These are phyloP conservation scores for Chaetodon trifasciatus DNA, from an alignment of 2,797 vertebrate genomes.

Conservation along the genomic window DNA sequence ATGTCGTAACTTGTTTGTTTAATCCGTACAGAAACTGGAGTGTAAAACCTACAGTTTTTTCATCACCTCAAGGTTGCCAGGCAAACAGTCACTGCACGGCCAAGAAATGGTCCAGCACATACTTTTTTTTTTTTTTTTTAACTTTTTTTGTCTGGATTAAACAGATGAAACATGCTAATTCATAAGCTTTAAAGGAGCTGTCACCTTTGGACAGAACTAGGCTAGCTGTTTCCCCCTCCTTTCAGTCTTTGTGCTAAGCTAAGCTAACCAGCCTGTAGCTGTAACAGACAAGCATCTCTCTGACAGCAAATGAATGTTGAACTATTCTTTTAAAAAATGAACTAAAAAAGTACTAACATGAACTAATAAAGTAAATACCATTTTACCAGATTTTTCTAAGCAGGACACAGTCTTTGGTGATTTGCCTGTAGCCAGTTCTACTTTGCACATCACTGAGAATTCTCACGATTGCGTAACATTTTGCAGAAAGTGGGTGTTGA, in stretches of 20 bases:
- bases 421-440: no score
- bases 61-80: background rate
- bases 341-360: background rate
- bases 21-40: background rate
- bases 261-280: background rate
- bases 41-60: slow-evolving; percentile 1
- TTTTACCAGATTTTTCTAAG: background rate
- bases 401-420: background rate
- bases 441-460: background rate
- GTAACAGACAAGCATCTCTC: no score
- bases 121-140: background rate
- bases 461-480: background rate
- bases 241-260: slow-evolving; percentile 1
- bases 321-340: background rate
- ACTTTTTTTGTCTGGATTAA: background rate
- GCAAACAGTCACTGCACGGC: background rate
- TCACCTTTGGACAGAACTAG: background rate
- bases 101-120: background rate
- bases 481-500: background rate
- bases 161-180: background rate
- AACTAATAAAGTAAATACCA: background rate
- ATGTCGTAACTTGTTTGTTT: slow-evolving; percentile 11
- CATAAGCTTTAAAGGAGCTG: background rate
- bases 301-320: background rate
- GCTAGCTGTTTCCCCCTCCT: background rate